Evolutionary conservation across 1,140 invertebrate genomes (phyloP).

Genomic region (Apis cerana): DNA sequence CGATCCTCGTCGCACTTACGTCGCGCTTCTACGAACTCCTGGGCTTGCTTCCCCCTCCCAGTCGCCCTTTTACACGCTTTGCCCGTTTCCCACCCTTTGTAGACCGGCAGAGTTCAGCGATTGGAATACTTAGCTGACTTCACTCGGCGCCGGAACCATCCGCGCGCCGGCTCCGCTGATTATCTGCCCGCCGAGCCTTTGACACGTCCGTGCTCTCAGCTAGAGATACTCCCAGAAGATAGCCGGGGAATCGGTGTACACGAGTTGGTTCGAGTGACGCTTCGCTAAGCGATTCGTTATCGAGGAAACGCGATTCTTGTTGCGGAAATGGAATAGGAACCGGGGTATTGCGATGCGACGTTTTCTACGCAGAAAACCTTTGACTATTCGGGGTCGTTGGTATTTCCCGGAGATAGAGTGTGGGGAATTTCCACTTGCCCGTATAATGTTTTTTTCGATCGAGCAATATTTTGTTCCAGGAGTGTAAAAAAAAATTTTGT

Average conservation of each 20-base stretch:
- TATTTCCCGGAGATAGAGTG: background rate
- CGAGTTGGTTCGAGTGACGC: background rate
- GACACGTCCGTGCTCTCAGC: constrained; percentile 47
- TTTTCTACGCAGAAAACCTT: too few species aligned
- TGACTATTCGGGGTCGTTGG: background rate
- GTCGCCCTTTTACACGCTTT: constrained; percentile 9
- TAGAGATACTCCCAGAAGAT: constrained; percentile 30
- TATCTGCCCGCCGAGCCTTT: constrained; percentile 49
- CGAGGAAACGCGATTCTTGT: background rate
- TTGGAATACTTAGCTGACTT: constrained; percentile 41
- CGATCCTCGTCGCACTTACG: constrained; percentile 56
- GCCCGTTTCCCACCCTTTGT: constrained; percentile 48
- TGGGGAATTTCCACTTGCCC: background rate
- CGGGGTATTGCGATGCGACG: background rate
- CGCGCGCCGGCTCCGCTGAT: constrained; percentile 34
- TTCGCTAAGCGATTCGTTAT: background rate
- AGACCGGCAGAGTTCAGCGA: constrained; percentile 17
- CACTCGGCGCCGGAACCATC: constrained; percentile 58
- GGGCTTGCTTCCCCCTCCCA: constrained; percentile 60
- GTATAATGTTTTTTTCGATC: too few species aligned
- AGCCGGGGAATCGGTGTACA: background rate
- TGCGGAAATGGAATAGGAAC: background rate
- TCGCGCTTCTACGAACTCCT: constrained; percentile 71
- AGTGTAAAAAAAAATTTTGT: too few species aligned
- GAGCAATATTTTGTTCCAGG: too few species aligned